These are phyloP conservation scores for Coenobita brevimanus DNA, from an alignment of 1,140 invertebrate species.

Conservation along the genomic window DNA sequence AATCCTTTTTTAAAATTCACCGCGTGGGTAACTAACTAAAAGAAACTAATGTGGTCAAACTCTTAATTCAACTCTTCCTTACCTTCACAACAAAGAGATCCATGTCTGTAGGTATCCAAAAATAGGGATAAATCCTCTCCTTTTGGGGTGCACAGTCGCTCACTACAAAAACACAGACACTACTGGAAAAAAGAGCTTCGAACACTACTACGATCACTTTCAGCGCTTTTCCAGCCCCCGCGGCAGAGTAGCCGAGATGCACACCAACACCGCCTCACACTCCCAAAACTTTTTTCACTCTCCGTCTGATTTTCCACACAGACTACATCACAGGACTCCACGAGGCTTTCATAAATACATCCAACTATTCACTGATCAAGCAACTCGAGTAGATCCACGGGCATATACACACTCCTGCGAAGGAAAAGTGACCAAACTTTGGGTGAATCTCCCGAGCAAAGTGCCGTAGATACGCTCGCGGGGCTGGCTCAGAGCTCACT, in stretches of 20 bases:
- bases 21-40: background rate
- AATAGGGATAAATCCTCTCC: constrained; percentile 38
- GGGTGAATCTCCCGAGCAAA: background rate
- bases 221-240: constrained; percentile 41
- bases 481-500: constrained; percentile 54
- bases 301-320: constrained; percentile 36
- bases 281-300: constrained; percentile 29
- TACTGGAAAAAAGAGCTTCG: background rate
- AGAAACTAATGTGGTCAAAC: background rate
- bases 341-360: constrained; percentile 27
- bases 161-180: constrained; percentile 13
- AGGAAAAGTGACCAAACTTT: background rate
- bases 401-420: background rate
- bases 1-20: too few relatives aligned
- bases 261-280: background rate
- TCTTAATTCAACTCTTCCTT: background rate
- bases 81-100: constrained; percentile 38
- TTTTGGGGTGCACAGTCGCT: constrained; percentile 3
- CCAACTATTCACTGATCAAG: constrained; percentile 12
- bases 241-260: background rate
- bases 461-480: constrained; percentile 10
- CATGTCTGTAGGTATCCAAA: background rate
- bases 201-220: constrained; percentile 9
- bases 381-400: background rate
- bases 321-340: background rate